Percentiles rank a stretch among this genome's conserved stretches.
Evolutionary conservation across 2,888 invertebrate species (phyloP).

Genomic region (Nephrotoma appendiculata): DNA sequence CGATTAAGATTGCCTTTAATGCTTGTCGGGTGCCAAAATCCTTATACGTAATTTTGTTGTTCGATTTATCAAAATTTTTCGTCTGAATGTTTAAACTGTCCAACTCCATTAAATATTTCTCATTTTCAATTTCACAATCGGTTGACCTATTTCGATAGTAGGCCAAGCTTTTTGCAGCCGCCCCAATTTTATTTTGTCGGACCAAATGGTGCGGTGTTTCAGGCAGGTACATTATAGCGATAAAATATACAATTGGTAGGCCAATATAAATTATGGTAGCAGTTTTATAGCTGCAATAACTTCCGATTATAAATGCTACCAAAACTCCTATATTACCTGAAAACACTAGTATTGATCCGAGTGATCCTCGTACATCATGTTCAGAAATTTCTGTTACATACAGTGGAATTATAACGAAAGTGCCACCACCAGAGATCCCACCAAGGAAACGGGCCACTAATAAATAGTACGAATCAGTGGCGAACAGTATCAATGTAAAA

Average conservation of each 20-base stretch:
- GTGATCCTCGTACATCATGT: constrained; percentile 25
- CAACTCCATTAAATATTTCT: neutral
- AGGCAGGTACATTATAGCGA: constrained; percentile 5
- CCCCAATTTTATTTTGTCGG: neutral
- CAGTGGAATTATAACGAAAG: constrained; percentile 23
- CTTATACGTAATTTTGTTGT: neutral
- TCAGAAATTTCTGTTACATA: constrained; percentile 26
- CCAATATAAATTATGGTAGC: neutral
- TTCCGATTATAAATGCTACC: constrained; percentile 21
- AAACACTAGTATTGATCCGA: constrained; percentile 27
- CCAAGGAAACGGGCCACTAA: constrained; percentile 21
- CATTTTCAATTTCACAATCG: neutral
- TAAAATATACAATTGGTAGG: neutral
- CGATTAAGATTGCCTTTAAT: constrained; percentile 23
- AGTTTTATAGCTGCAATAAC: neutral
- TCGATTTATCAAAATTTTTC: neutral
- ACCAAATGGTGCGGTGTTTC: constrained; percentile 8
- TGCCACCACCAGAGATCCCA: constrained; percentile 23
- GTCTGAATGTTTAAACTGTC: neutral
- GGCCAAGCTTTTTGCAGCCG: constrained; percentile 4
- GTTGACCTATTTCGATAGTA: constrained; percentile 1
- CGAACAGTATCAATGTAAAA: constrained; percentile 23
- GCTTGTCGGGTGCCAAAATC: constrained; percentile 15
- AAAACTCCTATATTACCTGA: constrained; percentile 25
- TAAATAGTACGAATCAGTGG: constrained; percentile 20